phyloP scores from a whole-genome alignment of 1,140 invertebrate genomes.

The Pseudomyrmex cubaensis region DNA sequence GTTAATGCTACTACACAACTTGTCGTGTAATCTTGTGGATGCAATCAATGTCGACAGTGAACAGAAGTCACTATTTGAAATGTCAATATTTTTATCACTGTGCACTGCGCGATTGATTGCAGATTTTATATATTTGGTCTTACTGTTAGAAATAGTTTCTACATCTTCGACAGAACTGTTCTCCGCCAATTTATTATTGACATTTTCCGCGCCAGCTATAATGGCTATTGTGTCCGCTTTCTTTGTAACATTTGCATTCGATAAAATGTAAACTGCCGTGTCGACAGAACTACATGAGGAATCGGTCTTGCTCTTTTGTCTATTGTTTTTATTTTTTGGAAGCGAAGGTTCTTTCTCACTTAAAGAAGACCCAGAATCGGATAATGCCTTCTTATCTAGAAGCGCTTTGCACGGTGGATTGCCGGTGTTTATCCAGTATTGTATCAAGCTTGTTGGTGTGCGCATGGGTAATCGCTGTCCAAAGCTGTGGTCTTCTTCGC shows the following conservation, averaged over 20 bases:
- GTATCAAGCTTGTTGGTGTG: conserved; percentile 70
- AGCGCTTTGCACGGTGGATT: conserved; percentile 66
- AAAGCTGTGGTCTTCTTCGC: background rate
- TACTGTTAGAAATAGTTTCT: background rate
- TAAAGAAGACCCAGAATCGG: conserved; percentile 59
- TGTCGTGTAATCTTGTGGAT: background rate
- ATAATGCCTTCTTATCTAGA: conserved; percentile 14
- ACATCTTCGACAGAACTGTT: background rate
- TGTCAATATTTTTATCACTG: conserved; percentile 18
- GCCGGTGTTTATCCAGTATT: conserved; percentile 80
- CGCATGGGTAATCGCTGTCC: conserved; percentile 59
- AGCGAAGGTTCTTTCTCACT: conserved; percentile 49
- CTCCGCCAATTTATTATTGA: background rate
- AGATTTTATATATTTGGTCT: background rate
- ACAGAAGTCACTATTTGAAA: background rate
- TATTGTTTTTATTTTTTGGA: background rate
- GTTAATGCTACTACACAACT: background rate
- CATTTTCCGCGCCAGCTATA: conserved; percentile 69
- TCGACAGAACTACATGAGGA: conserved; percentile 74
- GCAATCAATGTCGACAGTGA: background rate
- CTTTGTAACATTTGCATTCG: conserved; percentile 76
- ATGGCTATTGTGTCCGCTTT: conserved; percentile 74
- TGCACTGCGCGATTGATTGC: background rate
- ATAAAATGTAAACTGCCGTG: conserved; percentile 78
- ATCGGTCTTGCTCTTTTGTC: conserved; percentile 8